These are phyloP conservation scores for Hiodon tergisus DNA, from an alignment of 2,113 vertebrate genomes.

Conservation along the genomic window DNA sequence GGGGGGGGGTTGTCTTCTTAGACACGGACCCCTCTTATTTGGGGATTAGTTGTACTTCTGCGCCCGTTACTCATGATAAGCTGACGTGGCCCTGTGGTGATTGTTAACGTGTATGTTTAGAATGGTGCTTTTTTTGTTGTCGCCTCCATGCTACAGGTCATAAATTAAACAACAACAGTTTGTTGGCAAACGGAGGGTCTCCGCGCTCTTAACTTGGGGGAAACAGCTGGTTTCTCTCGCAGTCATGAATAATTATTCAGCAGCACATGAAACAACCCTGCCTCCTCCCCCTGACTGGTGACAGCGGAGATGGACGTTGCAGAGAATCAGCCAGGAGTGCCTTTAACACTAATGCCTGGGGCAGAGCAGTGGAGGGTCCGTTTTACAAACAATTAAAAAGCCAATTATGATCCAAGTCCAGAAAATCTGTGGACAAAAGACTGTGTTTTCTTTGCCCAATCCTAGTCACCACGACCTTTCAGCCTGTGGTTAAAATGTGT, in stretches of 20 bases:
- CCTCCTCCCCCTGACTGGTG: constrained; percentile 37
- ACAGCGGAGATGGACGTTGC: neutral
- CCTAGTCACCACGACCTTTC: too few relatives aligned
- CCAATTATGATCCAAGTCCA: neutral
- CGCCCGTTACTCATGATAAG: constrained; percentile 19
- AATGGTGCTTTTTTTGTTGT: constrained; percentile 10
- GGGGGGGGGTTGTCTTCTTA: too few relatives aligned
- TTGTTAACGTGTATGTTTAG: constrained; percentile 9
- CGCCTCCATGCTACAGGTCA: constrained; percentile 23
- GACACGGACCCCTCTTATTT: too few relatives aligned
- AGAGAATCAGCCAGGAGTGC: constrained; percentile 34
- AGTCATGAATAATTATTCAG: constrained; percentile 60
- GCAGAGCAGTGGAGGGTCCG: neutral
- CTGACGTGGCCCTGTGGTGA: constrained; percentile 29
- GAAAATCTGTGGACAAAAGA: too few relatives aligned
- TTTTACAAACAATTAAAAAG: neutral
- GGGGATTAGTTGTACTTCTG: too few relatives aligned
- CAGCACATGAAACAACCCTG: constrained; percentile 42
- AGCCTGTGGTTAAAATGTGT: neutral
- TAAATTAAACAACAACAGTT: constrained; percentile 57
- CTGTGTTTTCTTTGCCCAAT: neutral
- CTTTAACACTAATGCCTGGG: constrained; percentile 1
- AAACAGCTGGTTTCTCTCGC: constrained; percentile 61
- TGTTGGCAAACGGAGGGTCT: constrained; percentile 52
- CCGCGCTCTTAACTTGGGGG: constrained; percentile 49